Evolutionary conservation across 1,140 invertebrate species (phyloP).

Genomic region (Trachymyrmex septentrionalis): DNA sequence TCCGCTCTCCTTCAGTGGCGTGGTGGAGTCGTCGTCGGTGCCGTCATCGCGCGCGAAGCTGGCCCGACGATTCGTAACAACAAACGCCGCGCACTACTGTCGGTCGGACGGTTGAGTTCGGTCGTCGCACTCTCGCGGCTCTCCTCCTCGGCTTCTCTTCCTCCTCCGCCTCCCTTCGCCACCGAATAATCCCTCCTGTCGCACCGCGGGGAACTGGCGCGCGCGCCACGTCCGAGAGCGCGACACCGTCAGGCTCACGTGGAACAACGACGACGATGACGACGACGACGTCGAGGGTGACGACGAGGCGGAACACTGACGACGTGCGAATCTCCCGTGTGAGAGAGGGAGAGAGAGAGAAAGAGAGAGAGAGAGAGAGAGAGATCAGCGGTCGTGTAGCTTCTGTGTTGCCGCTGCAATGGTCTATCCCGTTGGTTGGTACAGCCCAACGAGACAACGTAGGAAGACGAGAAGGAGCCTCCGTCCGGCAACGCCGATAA

Average conservation of each 20-base stretch:
- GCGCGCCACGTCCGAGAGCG: slow-evolving; percentile 34
- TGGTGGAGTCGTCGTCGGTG: slow-evolving; percentile 21
- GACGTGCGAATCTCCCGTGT: background rate
- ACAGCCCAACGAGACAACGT: slow-evolving; percentile 29
- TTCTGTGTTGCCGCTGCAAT: background rate
- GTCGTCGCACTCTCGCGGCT: slow-evolving; percentile 77
- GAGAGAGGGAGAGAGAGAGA: background rate
- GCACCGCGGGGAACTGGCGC: slow-evolving; percentile 50
- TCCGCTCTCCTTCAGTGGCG: background rate
- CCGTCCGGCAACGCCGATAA: slow-evolving; percentile 67
- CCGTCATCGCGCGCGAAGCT: slow-evolving; percentile 52
- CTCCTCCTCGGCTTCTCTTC: slow-evolving; percentile 71
- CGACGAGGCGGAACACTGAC: slow-evolving; percentile 34
- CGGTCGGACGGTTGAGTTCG: slow-evolving; percentile 63
- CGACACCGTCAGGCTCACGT: slow-evolving; percentile 44
- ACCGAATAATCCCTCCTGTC: slow-evolving; percentile 64
- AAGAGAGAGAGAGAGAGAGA: background rate
- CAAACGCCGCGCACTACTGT: slow-evolving; percentile 74
- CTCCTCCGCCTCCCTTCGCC: slow-evolving; percentile 62
- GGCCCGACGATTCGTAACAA: slow-evolving; percentile 70
- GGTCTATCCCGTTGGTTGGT: slow-evolving; percentile 16
- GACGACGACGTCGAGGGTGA: slow-evolving; percentile 14
- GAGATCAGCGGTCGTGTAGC: background rate
- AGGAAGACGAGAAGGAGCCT: slow-evolving; percentile 66
- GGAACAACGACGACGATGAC: slow-evolving; percentile 27